Evolutionary conservation across 2,888 invertebrate genomes (phyloP).

Genomic region (Apodemia duryi): DNA sequence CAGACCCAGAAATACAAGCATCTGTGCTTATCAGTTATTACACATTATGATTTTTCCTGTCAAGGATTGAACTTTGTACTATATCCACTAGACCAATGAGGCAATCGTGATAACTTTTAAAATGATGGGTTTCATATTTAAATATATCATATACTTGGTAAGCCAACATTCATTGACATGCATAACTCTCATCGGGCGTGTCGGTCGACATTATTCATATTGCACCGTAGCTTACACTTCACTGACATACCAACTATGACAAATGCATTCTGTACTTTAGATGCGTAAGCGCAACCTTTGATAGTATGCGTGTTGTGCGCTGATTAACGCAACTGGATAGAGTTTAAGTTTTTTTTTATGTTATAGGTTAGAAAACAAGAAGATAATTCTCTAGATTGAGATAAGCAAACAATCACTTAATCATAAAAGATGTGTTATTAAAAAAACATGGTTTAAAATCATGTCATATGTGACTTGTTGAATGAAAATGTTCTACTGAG

Average conservation of each 20-base stretch:
- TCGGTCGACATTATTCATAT: conserved; percentile 51
- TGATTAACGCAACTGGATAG: neutral
- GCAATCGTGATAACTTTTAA: neutral
- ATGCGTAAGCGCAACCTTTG: conserved; percentile 7
- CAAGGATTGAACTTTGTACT: too few relatives aligned
- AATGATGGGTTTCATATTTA: conserved; percentile 32
- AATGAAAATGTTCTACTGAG: too few relatives aligned
- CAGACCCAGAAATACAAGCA: too few relatives aligned
- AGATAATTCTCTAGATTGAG: too few relatives aligned
- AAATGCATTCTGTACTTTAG: conserved; percentile 34
- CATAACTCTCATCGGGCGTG: conserved; percentile 50
- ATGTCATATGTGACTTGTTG: too few relatives aligned
- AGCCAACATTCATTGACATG: conserved; percentile 45
- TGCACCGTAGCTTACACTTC: conserved; percentile 45
- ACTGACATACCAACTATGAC: conserved; percentile 47
- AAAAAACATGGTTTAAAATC: too few relatives aligned
- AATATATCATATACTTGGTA: conserved; percentile 21
- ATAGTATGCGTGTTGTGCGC: neutral
- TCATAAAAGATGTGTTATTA: too few relatives aligned
- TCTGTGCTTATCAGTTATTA: too few relatives aligned
- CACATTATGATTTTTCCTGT: too few relatives aligned
- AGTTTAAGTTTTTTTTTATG: neutral
- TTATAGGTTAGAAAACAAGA: too few relatives aligned
- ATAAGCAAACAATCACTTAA: too few relatives aligned
- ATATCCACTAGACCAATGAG: too few relatives aligned